Percentiles rank a stretch among this genome's conserved stretches.
Conservation (phyloP, 2,113 vertebrate genomes). For the Poeciliopsis turrubarensis region DNA sequence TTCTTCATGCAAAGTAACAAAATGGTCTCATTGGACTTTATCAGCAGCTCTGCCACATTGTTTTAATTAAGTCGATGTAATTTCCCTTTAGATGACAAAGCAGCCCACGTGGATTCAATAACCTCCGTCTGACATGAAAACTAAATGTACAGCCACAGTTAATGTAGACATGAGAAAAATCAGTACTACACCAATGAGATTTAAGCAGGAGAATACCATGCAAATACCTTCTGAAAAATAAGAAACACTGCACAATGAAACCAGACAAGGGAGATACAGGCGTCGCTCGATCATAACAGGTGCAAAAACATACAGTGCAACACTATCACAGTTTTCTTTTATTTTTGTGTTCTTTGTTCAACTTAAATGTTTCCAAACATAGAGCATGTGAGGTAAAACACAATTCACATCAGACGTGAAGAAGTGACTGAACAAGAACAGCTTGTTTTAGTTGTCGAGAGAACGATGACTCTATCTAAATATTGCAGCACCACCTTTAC, state of each 20-base stretch:
- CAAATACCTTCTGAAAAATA: not conserved
- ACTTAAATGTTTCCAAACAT: too few species aligned
- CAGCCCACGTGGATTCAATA: constrained; percentile 47
- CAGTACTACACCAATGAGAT: not conserved
- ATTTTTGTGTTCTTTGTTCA: too few species aligned
- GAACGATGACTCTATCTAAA: too few species aligned
- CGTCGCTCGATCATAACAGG: too few species aligned
- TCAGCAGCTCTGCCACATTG: constrained; percentile 20
- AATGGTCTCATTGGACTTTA: constrained; percentile 23
- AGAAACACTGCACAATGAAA: not conserved
- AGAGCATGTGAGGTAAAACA: too few species aligned
- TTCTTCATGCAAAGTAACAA: constrained; percentile 25
- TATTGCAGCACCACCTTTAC: too few species aligned
- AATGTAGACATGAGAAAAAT: not conserved
- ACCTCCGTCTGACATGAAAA: constrained; percentile 47
- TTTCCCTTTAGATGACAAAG: constrained; percentile 65
- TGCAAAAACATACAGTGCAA: too few species aligned
- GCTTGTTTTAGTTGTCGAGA: too few species aligned
- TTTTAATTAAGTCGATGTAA: constrained; percentile 65
- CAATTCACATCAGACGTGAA: too few species aligned
- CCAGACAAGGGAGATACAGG: too few species aligned
- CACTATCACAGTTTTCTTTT: too few species aligned
- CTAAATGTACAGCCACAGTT: not conserved
- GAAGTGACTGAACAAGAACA: too few species aligned
- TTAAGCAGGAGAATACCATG: not conserved